Evolutionary conservation across 2,797 vertebrate species (phyloP).

Genomic region (Falco novaeseelandiae): DNA sequence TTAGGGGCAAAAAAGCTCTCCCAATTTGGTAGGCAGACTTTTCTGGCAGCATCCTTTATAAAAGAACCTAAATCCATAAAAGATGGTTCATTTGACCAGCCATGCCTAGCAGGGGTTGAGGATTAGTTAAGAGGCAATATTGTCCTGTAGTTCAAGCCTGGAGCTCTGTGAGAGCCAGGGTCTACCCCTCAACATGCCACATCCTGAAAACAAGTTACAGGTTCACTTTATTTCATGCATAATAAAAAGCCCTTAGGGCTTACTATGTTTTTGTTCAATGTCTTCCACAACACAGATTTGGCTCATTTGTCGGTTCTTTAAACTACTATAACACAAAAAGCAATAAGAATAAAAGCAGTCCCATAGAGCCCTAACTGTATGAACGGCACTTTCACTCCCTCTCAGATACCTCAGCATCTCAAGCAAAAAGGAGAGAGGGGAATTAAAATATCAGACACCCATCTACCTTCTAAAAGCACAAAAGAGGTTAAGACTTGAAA

Average conservation of each 20-base stretch:
- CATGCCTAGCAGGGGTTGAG: accelerated
- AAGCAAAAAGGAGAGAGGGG: not conserved
- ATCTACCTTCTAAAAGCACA: not conserved
- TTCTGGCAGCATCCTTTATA: not conserved
- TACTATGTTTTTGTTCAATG: not conserved
- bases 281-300: not conserved
- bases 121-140: not conserved
- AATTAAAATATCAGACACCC: not conserved
- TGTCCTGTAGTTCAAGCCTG: not conserved
- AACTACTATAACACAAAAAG: not conserved
- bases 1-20: not conserved
- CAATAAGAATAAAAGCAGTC: not conserved
- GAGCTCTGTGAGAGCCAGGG: not conserved
- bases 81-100: not conserved
- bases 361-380: not conserved
- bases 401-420: not conserved
- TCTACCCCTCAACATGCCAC: not conserved
- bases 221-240: not conserved
- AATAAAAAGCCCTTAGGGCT: not conserved
- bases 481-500: not conserved
- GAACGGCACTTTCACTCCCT: not conserved
- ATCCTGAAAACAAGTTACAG: not conserved
- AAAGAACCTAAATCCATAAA: not conserved
- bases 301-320: not conserved
- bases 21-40: not conserved